Conservation (phyloP, 2,888 invertebrate genomes). For the Aphelenchoides bicaudatus region DNA sequence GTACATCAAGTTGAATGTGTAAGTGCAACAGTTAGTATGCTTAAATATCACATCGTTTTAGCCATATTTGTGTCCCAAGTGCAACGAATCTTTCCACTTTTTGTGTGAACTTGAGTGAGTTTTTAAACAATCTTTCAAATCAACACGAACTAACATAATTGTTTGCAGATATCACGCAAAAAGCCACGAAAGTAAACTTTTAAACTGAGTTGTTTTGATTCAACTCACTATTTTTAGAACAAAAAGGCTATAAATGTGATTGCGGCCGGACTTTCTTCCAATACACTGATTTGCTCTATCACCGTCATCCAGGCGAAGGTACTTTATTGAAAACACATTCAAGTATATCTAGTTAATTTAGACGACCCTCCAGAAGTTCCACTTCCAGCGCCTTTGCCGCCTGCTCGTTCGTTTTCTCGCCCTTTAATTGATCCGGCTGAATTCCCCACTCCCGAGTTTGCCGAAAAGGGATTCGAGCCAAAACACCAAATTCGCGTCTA, state of each 20-base stretch:
- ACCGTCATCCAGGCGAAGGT: conserved; percentile 57
- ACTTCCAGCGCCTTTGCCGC: too few relatives aligned
- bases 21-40: neutral
- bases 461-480: conserved; percentile 53
- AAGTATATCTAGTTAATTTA: conserved; percentile 23
- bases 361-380: conserved; percentile 23
- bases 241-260: conserved; percentile 58
- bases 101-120: conserved; percentile 57
- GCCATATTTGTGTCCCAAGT: conserved; percentile 57
- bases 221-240: conserved; percentile 35
- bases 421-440: conserved; percentile 29
- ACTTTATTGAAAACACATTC: too few relatives aligned
- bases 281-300: conserved; percentile 60
- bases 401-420: conserved; percentile 20
- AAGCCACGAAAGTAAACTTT: too few relatives aligned
- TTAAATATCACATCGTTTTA: conserved; percentile 28
- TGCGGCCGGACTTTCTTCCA: conserved; percentile 58
- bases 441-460: conserved; percentile 53
- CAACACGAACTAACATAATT: conserved; percentile 48
- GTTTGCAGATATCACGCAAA: conserved; percentile 27
- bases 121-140: too few relatives aligned
- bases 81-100: conserved; percentile 57
- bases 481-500: conserved; percentile 52
- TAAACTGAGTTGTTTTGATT: neutral
- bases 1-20: conserved; percentile 56